Evolutionary conservation across 2,888 invertebrate species (phyloP).

Genomic region (Scelioninae gen. 2): DNA sequence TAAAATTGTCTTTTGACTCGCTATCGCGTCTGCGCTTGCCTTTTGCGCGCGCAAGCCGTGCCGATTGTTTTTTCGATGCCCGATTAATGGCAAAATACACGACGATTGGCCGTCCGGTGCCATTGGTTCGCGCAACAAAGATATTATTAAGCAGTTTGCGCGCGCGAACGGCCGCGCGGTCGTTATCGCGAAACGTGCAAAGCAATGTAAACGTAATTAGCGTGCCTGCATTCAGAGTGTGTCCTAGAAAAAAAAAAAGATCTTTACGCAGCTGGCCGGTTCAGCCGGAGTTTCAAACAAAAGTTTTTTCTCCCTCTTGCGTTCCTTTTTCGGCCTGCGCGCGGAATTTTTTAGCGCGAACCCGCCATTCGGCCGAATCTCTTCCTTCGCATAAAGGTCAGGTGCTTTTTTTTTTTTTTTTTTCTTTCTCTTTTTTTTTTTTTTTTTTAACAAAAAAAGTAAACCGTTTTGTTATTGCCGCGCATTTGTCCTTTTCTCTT

Average conservation of each 20-base stretch:
- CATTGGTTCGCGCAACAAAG: slow-evolving; percentile 29
- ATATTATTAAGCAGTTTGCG: slow-evolving; percentile 41
- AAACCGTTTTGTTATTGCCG: too few relatives aligned
- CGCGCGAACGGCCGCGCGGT: slow-evolving; percentile 22
- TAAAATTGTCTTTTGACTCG: too few relatives aligned
- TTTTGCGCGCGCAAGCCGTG: too few relatives aligned
- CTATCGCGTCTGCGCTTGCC: too few relatives aligned
- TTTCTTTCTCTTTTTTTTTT: too few relatives aligned
- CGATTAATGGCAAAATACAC: slow-evolving; percentile 31
- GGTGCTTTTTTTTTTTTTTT: too few relatives aligned
- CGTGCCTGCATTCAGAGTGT: slow-evolving; percentile 33
- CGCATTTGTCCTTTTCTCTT: too few relatives aligned
- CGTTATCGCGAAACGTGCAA: slow-evolving; percentile 43
- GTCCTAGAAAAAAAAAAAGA: slow-evolving; percentile 38
- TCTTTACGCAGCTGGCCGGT: slow-evolving; percentile 25
- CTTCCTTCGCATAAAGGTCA: too few relatives aligned
- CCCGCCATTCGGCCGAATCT: too few relatives aligned
- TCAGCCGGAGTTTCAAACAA: slow-evolving; percentile 5
- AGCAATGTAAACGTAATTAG: slow-evolving; percentile 49
- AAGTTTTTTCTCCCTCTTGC: slow-evolving; percentile 3
- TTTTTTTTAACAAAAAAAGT: too few relatives aligned
- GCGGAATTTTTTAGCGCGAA: neutral
- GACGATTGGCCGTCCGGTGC: slow-evolving; percentile 24
- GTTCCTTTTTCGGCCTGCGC: neutral
- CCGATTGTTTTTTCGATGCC: slow-evolving; percentile 18